Base-by-base conservation (phyloP, 2,888 invertebrate genomes). In the Poecilobothrus nobilitatus region DNA sequence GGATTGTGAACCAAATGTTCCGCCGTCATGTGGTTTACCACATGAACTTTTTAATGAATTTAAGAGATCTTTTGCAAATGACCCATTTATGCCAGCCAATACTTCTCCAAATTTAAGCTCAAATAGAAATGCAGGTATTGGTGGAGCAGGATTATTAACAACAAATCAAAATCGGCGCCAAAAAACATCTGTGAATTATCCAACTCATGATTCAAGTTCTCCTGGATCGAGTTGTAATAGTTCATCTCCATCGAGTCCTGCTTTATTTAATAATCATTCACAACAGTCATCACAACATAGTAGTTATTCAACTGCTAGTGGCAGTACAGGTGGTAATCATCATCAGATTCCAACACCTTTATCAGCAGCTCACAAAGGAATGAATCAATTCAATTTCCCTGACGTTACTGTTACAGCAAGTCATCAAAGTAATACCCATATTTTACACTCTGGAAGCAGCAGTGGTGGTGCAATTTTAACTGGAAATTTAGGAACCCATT, bases 171-270 rank as follows among this genome's bases (percentile, higher is more conserved):
- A 74, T 66, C 21, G 70, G 62, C 66, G 75, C 66, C 44, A 74
- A 75, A 71, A 76, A 74, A 74, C 76, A 75, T 37, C 67, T 6
- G 65, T 68, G 21, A 65, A 67, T 63, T 73, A 72, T 70, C 71
- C 83, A 73, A 85, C 88, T 67, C 91, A 89, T 33, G 94, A 95
- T 82, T 94, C 93, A 73, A 93, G 94, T 81, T 95, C 95, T 63
- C 95, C 92, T 79, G 94, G 95, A 68, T 96, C 96, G 68, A 96
- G 95, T 81, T 96, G 95, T 84, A 96, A 95, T 83, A 95, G 95
- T 80, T 96, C 96, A 70, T 94, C 95, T 71, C 96, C 97, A 72
- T 96, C 96, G 75, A 95, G 95, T 78, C 97, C 97, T 67, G 95
- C 95, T 74, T 84, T 89, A 75, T 84, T 79, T 63, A 78, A 77